Conservation (phyloP, 2,797 vertebrate species). For the Monodelphis domestica region DNA sequence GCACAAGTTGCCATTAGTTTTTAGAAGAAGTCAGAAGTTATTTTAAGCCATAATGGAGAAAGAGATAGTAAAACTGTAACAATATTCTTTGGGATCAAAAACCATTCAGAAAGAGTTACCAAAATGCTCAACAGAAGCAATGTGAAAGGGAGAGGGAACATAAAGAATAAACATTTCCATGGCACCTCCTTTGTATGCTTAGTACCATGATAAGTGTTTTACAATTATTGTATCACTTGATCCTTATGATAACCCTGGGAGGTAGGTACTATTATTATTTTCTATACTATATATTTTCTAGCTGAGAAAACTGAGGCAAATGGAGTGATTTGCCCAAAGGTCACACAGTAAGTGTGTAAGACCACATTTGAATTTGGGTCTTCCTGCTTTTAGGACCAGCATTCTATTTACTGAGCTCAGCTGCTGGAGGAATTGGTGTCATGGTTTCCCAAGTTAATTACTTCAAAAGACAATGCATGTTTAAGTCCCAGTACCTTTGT, state of each 20-base stretch:
- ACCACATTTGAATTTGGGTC: neutral
- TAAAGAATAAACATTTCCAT: neutral
- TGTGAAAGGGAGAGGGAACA: neutral
- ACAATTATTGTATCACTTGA: neutral
- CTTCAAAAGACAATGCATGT: neutral
- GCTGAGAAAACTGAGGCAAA: neutral
- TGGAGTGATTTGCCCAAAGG: no score
- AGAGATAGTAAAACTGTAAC: neutral
- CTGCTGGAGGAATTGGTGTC: neutral
- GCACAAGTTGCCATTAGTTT: no score
- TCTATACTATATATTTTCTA: no score
- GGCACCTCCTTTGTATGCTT: neutral
- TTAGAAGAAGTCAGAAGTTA: neutral
- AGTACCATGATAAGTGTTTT: neutral
- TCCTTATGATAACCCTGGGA: neutral
- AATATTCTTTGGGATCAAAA: neutral
- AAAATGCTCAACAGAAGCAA: neutral
- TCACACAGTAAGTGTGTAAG: neutral
- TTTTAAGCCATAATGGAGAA: neutral
- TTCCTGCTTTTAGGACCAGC: neutral
- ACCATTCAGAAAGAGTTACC: neutral
- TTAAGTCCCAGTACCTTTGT: neutral
- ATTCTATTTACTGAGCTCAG: neutral
- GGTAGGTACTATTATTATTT: neutral
- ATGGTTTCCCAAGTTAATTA: neutral